Percentiles rank a stretch among this genome's conserved stretches.
These are phyloP conservation scores for Gallinago undulata DNA, from an alignment of 2,113 vertebrate genomes.

Conservation along the genomic window DNA sequence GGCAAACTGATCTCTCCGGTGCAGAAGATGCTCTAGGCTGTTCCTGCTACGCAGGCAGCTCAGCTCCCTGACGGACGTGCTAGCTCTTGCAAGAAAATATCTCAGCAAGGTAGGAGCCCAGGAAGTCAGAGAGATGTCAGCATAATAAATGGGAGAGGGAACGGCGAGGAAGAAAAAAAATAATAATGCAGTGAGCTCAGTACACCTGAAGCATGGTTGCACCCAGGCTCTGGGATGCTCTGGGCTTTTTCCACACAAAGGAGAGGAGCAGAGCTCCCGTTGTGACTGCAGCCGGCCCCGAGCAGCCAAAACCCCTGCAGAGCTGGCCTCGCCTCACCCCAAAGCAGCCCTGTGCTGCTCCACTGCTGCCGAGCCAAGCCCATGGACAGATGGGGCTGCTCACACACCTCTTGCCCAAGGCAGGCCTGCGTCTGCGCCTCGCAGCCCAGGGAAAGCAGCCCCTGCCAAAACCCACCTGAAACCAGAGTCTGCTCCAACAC, in stretches of 20 bases:
- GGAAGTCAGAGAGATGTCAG: not conserved
- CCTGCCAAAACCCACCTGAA: not conserved
- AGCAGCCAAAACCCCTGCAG: not conserved
- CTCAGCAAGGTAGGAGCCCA: not conserved
- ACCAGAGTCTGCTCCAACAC: not conserved
- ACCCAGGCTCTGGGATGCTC: not conserved
- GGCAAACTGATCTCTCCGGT: not conserved
- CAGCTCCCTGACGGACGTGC: accelerated
- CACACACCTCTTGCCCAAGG: not conserved
- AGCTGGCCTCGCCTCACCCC: not conserved
- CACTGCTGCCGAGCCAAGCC: not conserved
- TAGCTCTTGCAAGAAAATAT: not conserved
- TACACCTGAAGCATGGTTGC: not conserved
- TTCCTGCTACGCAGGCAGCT: not conserved
- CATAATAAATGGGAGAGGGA: not conserved
- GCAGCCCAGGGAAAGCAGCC: not conserved
- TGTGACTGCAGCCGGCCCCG: accelerated
- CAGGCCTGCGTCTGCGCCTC: not conserved
- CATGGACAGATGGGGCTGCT: not conserved
- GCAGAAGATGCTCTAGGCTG: not conserved
- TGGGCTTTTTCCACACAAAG: not conserved
- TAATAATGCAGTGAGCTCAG: not conserved
- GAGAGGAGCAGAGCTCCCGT: not conserved
- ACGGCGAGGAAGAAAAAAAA: not conserved
- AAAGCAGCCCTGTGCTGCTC: not conserved